Conservation (phyloP, 2,113 vertebrate genomes). For the Prunella himalayana region DNA sequence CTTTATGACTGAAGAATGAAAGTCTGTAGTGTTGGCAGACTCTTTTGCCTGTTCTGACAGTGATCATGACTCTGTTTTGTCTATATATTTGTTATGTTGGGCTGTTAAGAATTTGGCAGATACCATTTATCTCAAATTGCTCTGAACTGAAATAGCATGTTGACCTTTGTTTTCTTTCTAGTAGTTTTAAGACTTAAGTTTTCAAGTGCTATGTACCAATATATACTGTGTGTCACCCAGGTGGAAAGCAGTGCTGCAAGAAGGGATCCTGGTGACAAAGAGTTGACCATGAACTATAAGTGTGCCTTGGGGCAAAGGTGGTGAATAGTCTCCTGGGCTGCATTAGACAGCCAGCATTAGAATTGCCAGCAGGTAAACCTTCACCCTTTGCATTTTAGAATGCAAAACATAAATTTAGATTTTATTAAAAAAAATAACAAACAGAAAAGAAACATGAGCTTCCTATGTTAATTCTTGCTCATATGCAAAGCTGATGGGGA, state of each 20-base stretch:
- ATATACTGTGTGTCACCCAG: neutral
- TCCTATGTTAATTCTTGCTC: neutral
- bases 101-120: neutral
- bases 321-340: neutral
- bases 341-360: neutral
- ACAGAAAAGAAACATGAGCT: neutral
- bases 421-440: neutral
- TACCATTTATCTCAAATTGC: neutral
- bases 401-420: neutral
- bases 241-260: neutral
- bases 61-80: neutral
- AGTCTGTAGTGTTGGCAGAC: neutral
- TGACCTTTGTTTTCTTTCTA: constrained; percentile 6
- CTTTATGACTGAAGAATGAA: neutral
- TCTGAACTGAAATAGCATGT: neutral
- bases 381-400: neutral
- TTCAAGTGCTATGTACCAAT: neutral
- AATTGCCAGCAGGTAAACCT: neutral
- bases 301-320: neutral
- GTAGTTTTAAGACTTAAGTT: neutral
- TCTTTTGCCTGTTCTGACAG: neutral
- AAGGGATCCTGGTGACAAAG: neutral
- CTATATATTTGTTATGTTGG: neutral
- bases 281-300: neutral
- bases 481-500: neutral